phyloP scores from a whole-genome alignment of 2,888 invertebrate species.

The Invenusta paracnida region DNA sequence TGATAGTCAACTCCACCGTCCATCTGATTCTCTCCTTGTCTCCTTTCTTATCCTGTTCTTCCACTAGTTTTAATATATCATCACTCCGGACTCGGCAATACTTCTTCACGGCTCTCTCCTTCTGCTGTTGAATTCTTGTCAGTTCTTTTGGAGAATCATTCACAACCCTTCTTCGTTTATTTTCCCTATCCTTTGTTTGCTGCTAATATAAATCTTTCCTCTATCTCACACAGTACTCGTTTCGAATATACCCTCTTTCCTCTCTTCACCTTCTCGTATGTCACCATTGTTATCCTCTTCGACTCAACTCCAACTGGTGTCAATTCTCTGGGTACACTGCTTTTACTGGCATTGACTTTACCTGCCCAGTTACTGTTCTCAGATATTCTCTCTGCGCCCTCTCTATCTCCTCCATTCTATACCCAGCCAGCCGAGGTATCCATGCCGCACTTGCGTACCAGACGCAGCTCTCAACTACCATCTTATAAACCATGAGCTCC shows the following conservation, averaged over 20 bases:
- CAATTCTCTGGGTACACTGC: too few species aligned
- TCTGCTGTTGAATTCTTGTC: neutral
- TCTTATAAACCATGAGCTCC: too few species aligned
- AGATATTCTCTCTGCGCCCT: too few species aligned
- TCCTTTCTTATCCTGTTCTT: neutral
- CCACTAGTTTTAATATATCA: neutral
- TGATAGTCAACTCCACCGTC: neutral
- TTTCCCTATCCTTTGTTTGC: neutral
- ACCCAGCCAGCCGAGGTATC: too few species aligned
- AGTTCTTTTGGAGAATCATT: neutral
- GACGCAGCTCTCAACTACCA: too few species aligned
- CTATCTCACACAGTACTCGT: neutral
- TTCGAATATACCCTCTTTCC: neutral
- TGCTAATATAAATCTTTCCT: neutral
- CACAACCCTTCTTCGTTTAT: neutral
- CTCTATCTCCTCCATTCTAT: too few species aligned
- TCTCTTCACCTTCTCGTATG: neutral
- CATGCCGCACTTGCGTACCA: too few species aligned
- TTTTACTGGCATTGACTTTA: too few species aligned
- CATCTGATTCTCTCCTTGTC: neutral
- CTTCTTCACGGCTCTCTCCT: neutral
- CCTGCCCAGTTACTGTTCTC: too few species aligned
- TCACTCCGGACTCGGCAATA: neutral
- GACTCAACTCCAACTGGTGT: too few species aligned
- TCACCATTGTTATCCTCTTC: too few species aligned